A percentile compares a stretch with the other conserved stretches of the same genome.
phyloP scores from a whole-genome alignment of 2,113 vertebrate genomes.

The Apaloderma vittatum region DNA sequence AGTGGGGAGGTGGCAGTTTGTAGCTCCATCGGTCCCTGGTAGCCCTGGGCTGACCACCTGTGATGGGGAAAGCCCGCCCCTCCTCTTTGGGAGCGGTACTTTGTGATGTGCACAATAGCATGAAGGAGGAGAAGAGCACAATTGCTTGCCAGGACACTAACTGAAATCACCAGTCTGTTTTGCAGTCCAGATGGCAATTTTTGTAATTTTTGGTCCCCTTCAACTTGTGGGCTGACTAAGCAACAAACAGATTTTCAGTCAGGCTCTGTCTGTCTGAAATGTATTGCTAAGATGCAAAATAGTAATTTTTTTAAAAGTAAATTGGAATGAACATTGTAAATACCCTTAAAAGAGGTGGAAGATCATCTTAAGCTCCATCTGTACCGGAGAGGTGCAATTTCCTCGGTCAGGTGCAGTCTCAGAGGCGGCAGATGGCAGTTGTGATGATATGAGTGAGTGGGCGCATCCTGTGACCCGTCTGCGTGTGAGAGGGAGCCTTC shows the following conservation, averaged over 20 bases:
- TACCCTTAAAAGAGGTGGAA: background rate
- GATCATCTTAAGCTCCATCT: background rate
- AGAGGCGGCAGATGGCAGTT: background rate
- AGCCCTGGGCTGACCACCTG: background rate
- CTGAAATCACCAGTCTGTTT: background rate
- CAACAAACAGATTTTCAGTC: background rate
- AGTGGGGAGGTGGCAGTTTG: background rate
- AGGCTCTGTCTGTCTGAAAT: background rate
- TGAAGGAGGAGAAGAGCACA: background rate
- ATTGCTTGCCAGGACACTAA: background rate
- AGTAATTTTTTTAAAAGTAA: background rate
- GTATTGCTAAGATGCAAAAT: background rate
- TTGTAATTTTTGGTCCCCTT: background rate
- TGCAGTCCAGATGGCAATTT: accelerated
- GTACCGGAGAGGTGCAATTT: background rate
- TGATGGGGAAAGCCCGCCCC: background rate
- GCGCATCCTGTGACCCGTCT: background rate
- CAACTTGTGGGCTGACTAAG: accelerated
- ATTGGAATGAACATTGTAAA: background rate
- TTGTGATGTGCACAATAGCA: background rate
- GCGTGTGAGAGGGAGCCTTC: background rate
- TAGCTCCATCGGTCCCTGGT: background rate
- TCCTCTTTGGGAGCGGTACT: background rate
- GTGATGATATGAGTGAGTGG: background rate
- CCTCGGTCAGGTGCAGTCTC: background rate